Evolutionary conservation across 2,888 invertebrate species (phyloP), one percentile per base, ranked within the genome.

Genomic region (Spilarctia lutea): DNA sequence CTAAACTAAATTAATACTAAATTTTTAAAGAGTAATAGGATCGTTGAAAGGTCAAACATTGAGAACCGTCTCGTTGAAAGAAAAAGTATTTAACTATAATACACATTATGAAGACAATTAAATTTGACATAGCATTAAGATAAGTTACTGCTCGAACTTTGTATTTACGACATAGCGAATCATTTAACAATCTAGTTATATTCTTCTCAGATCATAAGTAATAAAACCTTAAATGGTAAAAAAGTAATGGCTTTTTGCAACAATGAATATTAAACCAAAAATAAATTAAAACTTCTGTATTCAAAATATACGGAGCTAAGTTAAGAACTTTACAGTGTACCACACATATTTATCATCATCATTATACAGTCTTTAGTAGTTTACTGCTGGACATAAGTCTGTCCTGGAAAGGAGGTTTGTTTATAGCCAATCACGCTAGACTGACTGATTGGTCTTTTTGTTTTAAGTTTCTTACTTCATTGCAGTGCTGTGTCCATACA

Each of bases 181-280:
- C 67, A 67, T 67, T 67, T 30, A 67, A 67, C 67, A 67, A 67
- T 67, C 30, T 45, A 45, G 45, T 56, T 56, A 56, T 27, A 67
- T 45, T 45, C 8, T 18, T 67, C 45, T 18, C 3, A 45, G 45
- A 30, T 4, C 18, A 30, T 45, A 67, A 67, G 42, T 67, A 45
- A 45, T 67, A 67, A 27, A 67, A 45, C 45, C 20, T 30, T 45
- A 67, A 67, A 45, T 3, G 67, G 8, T 67, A 67, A 45, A 45
- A n/a, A 42, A 27, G 30, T 67, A 45, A 45, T 67, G 18, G 18
- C 45, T 45, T 45, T 42, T 67, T 67, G 45, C 30, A 27, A 27
- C 67, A 27, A 33, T 33, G 33, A 33, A 33, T 67, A 42, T 42
- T 42, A 18, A 48, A 48, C 3, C 0, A 48, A 48, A 6, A 20